Evolutionary conservation across 2,888 invertebrate genomes (phyloP).

Genomic region (Nomada fucata): DNA sequence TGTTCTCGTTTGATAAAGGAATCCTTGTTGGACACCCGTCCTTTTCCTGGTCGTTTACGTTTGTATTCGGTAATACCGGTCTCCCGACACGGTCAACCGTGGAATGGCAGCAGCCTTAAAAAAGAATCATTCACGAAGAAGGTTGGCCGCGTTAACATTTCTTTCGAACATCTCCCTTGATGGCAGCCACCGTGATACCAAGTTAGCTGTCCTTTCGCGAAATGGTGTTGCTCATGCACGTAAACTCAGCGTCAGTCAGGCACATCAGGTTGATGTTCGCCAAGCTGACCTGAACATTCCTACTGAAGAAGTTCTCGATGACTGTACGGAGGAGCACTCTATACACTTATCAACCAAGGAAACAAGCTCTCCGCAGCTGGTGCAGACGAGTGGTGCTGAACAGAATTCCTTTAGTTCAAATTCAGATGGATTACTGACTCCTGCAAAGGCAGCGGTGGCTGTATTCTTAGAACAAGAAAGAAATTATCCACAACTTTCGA

Average conservation of each 20-base stretch:
- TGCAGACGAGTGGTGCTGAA: constrained; percentile 73
- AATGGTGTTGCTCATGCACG: constrained; percentile 68
- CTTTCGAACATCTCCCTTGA: constrained; percentile 97
- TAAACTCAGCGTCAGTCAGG: constrained; percentile 71
- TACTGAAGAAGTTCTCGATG: constrained; percentile 81
- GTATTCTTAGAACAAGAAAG: constrained; percentile 78
- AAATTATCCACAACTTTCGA: constrained; percentile 72
- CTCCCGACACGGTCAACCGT: constrained; percentile 59
- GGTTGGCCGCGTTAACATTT: constrained; percentile 96
- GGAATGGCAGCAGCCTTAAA: constrained; percentile 86
- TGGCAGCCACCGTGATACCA: constrained; percentile 92
- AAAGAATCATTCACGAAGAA: constrained; percentile 90
- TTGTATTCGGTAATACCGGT: constrained; percentile 51
- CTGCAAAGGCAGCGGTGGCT: constrained; percentile 85
- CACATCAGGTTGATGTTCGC: constrained; percentile 63
- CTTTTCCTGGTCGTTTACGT: constrained; percentile 51
- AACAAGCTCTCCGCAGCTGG: constrained; percentile 63
- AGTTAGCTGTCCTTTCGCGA: constrained; percentile 85
- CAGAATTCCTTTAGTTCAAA: constrained; percentile 89
- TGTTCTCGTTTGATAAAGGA: constrained; percentile 68
- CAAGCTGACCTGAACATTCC: constrained; percentile 70
- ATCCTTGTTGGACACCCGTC: constrained; percentile 50
- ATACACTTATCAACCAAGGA: constrained; percentile 43
- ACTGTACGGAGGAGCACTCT: constrained; percentile 69
- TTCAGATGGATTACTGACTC: constrained; percentile 89